These are phyloP conservation scores for Meriones psammophilus DNA, from an alignment of 2,797 vertebrate species.

Conservation along the genomic window DNA sequence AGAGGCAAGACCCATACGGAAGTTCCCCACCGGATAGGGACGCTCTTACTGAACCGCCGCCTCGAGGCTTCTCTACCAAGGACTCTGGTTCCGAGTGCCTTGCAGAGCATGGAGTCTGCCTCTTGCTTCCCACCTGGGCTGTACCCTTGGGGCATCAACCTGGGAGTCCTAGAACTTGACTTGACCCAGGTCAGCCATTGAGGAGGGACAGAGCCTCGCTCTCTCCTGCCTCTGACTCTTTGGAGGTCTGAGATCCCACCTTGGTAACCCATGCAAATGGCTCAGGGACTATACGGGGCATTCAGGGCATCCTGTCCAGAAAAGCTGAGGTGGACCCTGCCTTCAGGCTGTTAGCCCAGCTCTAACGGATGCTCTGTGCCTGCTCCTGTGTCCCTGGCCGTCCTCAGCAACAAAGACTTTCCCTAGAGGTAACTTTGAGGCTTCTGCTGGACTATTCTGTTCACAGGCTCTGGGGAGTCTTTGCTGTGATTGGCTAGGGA, in stretches of 20 bases:
- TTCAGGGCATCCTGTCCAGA: neutral
- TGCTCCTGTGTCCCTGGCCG: neutral
- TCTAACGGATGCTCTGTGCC: neutral
- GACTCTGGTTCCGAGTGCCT: neutral
- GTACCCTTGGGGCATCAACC: neutral
- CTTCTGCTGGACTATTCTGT: neutral
- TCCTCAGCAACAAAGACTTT: neutral
- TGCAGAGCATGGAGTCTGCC: neutral
- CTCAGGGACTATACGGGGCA: neutral
- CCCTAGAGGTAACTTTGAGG: neutral
- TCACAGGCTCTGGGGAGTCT: neutral
- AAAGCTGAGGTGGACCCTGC: neutral
- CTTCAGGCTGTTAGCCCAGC: neutral
- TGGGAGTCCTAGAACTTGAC: neutral
- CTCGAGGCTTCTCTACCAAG: neutral
- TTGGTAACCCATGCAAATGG: rapidly evolving
- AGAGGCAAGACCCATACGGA: neutral
- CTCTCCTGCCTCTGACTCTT: neutral
- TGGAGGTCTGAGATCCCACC: neutral
- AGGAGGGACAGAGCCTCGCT: neutral
- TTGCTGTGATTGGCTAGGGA: neutral
- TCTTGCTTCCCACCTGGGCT: neutral
- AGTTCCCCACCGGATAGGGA: neutral
- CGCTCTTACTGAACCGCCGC: neutral
- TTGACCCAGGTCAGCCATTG: neutral